phyloP scores from a whole-genome alignment of 2,888 invertebrate genomes.

The Neria commutata region DNA sequence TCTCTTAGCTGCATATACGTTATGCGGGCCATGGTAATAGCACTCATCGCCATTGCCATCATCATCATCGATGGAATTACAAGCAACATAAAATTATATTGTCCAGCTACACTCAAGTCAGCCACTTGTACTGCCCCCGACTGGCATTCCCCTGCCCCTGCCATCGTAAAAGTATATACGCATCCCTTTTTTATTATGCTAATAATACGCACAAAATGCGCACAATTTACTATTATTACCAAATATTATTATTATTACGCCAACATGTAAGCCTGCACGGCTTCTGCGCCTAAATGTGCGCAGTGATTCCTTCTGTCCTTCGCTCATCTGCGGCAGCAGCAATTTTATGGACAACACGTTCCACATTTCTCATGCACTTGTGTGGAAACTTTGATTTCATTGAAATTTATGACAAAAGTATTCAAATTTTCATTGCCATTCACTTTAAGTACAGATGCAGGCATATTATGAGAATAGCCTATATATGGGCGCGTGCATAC shows the following conservation, averaged over 20 bases:
- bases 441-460: constrained; percentile 6
- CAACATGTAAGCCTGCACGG: background rate
- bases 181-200: constrained; percentile 56
- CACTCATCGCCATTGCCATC: background rate
- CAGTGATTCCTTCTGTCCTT: constrained; percentile 41
- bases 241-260: constrained; percentile 28
- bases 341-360: constrained; percentile 32
- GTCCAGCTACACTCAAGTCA: constrained; percentile 36
- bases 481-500: no score
- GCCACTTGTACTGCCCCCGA: constrained; percentile 13
- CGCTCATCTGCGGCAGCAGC: constrained; percentile 36
- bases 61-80: constrained; percentile 36
- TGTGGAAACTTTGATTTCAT: constrained; percentile 1
- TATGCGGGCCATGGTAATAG: no score
- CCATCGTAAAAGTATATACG: constrained; percentile 21
- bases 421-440: constrained; percentile 23
- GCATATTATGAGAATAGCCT: constrained; percentile 5
- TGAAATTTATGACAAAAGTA: constrained; percentile 27
- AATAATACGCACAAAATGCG: constrained; percentile 54
- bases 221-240: constrained; percentile 43
- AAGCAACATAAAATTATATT: constrained; percentile 50
- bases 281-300: constrained; percentile 46
- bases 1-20: no score
- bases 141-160: constrained; percentile 18
- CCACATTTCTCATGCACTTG: constrained; percentile 24